Evolutionary conservation across 1,140 invertebrate genomes (phyloP).

Genomic region (Condylostylus longicornis): DNA sequence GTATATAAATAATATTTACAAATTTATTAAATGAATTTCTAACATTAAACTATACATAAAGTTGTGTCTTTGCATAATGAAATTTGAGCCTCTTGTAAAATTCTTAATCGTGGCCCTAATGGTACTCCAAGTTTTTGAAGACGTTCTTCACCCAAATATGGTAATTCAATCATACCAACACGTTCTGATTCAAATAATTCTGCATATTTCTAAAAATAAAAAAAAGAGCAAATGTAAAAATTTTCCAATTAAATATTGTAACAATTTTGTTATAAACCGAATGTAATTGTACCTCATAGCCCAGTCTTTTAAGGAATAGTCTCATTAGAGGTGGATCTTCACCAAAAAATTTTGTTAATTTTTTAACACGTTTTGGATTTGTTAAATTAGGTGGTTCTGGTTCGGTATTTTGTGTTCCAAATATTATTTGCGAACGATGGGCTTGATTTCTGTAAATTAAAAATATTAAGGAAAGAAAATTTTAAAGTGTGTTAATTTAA

Average conservation of each 20-base stretch:
- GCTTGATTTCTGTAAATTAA: slow-evolving; percentile 13
- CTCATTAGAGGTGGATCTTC: slow-evolving; percentile 80
- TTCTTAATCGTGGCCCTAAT: slow-evolving; percentile 71
- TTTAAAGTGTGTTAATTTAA: background rate
- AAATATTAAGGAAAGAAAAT: background rate
- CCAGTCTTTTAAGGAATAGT: slow-evolving; percentile 79
- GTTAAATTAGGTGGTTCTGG: slow-evolving; percentile 49
- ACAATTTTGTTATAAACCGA: background rate
- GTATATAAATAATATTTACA: too few species aligned
- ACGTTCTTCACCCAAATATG: slow-evolving; percentile 79
- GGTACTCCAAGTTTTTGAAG: slow-evolving; percentile 80
- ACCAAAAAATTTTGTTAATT: slow-evolving; percentile 82
- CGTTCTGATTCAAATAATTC: slow-evolving; percentile 70
- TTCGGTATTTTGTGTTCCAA: slow-evolving; percentile 30
- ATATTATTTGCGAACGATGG: slow-evolving; percentile 38
- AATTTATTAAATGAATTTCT: too few species aligned
- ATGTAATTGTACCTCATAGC: slow-evolving; percentile 76
- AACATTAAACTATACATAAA: slow-evolving; percentile 34
- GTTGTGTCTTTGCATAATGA: slow-evolving; percentile 42
- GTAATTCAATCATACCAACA: slow-evolving; percentile 81
- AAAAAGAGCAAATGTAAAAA: background rate
- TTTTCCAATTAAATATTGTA: too few species aligned
- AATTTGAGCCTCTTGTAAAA: slow-evolving; percentile 76
- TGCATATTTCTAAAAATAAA: slow-evolving; percentile 62
- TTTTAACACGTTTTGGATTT: slow-evolving; percentile 69